These are phyloP conservation scores for Lasius platythorax DNA, from an alignment of 2,888 invertebrate genomes.

Conservation along the genomic window DNA sequence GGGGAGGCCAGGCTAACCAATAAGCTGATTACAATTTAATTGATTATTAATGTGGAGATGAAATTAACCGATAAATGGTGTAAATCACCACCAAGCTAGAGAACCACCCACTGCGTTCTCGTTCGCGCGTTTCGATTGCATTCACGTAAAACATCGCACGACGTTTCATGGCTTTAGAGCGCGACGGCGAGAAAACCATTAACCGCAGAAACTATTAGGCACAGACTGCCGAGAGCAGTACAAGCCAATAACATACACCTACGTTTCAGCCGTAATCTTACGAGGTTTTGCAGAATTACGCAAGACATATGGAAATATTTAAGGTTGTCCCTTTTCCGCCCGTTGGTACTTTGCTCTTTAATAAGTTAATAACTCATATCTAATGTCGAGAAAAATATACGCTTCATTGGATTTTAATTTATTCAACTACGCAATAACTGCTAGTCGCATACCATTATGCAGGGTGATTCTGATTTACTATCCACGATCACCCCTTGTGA, in stretches of 20 bases:
- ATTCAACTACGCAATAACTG: not conserved
- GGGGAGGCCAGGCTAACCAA: constrained; percentile 20
- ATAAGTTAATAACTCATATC: constrained; percentile 30
- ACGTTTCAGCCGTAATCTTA: constrained; percentile 33
- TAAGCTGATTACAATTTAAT: constrained; percentile 56
- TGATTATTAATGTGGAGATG: constrained; percentile 63
- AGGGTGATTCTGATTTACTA: not conserved
- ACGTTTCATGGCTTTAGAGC: constrained; percentile 11
- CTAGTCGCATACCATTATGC: not conserved
- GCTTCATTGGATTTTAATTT: constrained; percentile 6
- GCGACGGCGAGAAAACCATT: constrained; percentile 55
- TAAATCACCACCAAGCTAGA: constrained; percentile 40
- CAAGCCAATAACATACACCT: constrained; percentile 35
- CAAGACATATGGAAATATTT: constrained; percentile 23
- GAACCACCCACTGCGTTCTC: constrained; percentile 21
- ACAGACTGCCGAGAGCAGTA: constrained; percentile 29
- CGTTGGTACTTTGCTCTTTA: constrained; percentile 9
- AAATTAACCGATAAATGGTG: constrained; percentile 66
- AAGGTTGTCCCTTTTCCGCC: not conserved
- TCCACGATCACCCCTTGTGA: not conserved
- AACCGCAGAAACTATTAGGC: constrained; percentile 58
- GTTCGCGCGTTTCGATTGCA: constrained; percentile 1
- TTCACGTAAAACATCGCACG: constrained; percentile 12
- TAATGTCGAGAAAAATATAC: not conserved
- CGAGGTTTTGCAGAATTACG: constrained; percentile 17